A percentile compares a stretch with the other conserved stretches of the same genome.
phyloP scores from a whole-genome alignment of 1,140 invertebrate species.

The Aphelenchoides besseyi region DNA sequence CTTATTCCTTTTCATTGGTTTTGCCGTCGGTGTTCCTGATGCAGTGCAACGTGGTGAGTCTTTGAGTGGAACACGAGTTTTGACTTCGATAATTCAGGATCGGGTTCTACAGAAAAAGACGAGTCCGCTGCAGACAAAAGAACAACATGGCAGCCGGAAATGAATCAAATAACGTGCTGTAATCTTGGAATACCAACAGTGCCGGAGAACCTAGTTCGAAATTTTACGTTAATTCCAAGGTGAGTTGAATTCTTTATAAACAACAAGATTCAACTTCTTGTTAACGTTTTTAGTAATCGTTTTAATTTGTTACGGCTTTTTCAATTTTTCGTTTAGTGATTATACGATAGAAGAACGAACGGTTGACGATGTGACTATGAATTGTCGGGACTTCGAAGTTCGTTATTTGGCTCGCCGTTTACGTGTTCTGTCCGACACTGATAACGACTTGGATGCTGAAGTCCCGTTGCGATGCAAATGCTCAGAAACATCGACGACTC shows the following conservation, averaged over 20 bases:
- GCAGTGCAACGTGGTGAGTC: neutral
- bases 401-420: neutral
- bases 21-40: neutral
- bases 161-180: constrained; percentile 11
- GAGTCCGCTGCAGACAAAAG: neutral
- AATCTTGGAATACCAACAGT: neutral
- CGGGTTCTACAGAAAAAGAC: neutral
- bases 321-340: too few species aligned
- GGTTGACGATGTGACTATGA: constrained; percentile 11
- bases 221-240: neutral
- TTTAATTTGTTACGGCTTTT: too few species aligned
- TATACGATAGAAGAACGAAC: constrained; percentile 11
- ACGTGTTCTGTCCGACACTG: neutral
- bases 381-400: constrained; percentile 16
- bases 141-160: neutral
- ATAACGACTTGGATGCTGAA: neutral
- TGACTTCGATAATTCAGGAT: too few species aligned
- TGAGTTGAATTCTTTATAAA: neutral
- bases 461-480: constrained; percentile 8
- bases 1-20: neutral
- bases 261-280: neutral
- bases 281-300: neutral
- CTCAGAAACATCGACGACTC: constrained; percentile 12
- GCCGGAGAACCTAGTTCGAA: neutral
- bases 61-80: too few species aligned